Percentiles rank a stretch among this genome's conserved stretches.
Conservation (phyloP, 2,797 vertebrate genomes). For the Florisuga fusca region DNA sequence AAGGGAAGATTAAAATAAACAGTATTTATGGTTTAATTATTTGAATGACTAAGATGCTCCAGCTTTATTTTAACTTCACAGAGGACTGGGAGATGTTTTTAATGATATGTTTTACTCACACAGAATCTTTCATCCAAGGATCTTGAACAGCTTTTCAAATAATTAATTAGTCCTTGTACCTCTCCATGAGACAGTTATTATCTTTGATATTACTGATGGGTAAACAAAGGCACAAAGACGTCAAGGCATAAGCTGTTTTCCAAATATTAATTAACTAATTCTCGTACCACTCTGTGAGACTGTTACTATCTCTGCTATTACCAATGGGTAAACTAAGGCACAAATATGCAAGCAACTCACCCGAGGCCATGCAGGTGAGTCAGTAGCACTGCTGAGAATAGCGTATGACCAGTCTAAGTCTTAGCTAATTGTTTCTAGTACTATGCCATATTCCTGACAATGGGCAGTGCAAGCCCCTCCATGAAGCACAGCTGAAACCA, state of each 20-base stretch:
- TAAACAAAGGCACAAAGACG: constrained; percentile 66
- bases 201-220: constrained; percentile 54
- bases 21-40: constrained; percentile 69
- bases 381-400: constrained; percentile 58
- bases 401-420: neutral
- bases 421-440: constrained; percentile 22
- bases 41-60: constrained; percentile 68
- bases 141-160: constrained; percentile 65
- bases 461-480: neutral
- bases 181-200: constrained; percentile 56
- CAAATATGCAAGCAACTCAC: constrained; percentile 6
- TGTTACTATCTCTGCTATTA: constrained; percentile 57
- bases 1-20: constrained; percentile 60
- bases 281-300: constrained; percentile 1
- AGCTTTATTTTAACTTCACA: constrained; percentile 72
- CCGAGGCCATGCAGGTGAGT: constrained; percentile 38
- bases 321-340: constrained; percentile 33
- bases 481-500: neutral
- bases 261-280: constrained; percentile 72
- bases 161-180: constrained; percentile 61
- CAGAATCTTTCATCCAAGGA: constrained; percentile 65
- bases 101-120: constrained; percentile 60
- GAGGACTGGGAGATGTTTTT: constrained; percentile 56
- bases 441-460: neutral
- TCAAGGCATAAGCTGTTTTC: constrained; percentile 57